A percentile compares a stretch with the other conserved stretches of the same genome.
Conservation (phyloP, 2,888 invertebrate genomes). For the Leptinotarsa tumamoca region DNA sequence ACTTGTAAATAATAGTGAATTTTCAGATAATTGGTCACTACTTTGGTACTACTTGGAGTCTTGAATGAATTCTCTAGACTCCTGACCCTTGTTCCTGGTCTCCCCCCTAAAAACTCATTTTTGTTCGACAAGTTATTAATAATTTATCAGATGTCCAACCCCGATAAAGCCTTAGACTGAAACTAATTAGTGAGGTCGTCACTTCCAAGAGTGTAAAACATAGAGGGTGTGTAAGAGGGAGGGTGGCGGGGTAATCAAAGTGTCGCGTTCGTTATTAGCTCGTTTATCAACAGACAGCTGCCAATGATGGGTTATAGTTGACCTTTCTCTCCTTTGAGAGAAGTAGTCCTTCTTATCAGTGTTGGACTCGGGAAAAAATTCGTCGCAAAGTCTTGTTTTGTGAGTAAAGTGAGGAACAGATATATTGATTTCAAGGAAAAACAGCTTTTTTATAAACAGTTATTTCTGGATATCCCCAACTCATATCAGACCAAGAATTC, state of each 20-base stretch:
- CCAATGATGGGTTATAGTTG: constrained; percentile 66
- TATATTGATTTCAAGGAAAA: too few species aligned
- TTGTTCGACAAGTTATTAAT: neutral
- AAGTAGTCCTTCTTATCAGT: constrained; percentile 31
- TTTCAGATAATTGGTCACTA: too few species aligned
- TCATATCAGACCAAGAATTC: too few species aligned
- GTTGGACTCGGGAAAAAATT: neutral
- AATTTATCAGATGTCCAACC: neutral
- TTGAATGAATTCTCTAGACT: too few species aligned
- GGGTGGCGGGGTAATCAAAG: constrained; percentile 56
- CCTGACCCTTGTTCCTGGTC: too few species aligned
- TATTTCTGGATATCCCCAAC: too few species aligned
- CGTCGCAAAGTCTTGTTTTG: neutral
- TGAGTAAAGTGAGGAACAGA: neutral
- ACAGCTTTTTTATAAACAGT: too few species aligned
- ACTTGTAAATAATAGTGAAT: too few species aligned
- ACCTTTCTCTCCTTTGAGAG: constrained; percentile 50
- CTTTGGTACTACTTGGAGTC: too few species aligned
- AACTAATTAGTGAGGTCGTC: constrained; percentile 46
- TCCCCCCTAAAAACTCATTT: neutral
- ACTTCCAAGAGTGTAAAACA: constrained; percentile 41
- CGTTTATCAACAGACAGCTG: constrained; percentile 69
- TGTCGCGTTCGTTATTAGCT: constrained; percentile 66
- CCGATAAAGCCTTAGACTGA: constrained; percentile 31
- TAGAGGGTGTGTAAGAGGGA: constrained; percentile 33